Evolutionary conservation across 2,797 vertebrate genomes (phyloP).

Genomic region (Tokudaia muenninki): DNA sequence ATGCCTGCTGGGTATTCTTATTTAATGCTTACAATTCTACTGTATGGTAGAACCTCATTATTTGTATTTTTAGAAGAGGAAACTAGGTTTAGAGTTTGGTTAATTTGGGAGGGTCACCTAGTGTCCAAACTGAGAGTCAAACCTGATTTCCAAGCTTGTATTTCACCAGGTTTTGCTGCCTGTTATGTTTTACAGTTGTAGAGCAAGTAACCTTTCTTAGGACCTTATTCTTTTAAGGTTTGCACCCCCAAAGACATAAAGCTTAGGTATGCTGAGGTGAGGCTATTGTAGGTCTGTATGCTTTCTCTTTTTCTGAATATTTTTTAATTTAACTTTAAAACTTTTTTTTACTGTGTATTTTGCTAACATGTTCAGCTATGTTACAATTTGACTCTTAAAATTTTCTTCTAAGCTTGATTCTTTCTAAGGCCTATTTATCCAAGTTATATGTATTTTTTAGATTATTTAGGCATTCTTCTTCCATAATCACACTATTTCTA

Average conservation of each 20-base stretch:
- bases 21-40: neutral
- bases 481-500: constrained; percentile 4
- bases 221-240: constrained; percentile 54
- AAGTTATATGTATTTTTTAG: constrained; percentile 49
- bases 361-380: neutral
- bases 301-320: neutral
- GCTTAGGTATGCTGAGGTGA: constrained; percentile 19
- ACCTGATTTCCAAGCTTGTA: neutral
- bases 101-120: constrained; percentile 29
- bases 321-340: constrained; percentile 42
- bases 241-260: constrained; percentile 38
- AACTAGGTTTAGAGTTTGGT: constrained; percentile 31
- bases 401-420: constrained; percentile 38
- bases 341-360: neutral
- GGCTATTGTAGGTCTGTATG: neutral
- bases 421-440: neutral
- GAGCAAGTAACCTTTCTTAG: constrained; percentile 39
- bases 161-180: neutral
- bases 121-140: neutral
- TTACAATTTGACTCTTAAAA: constrained; percentile 44
- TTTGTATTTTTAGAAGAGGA: constrained; percentile 50
- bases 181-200: neutral
- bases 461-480: constrained; percentile 11
- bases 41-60: neutral
- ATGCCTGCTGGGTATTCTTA: neutral